Percentiles rank a stretch among this genome's conserved stretches.
These are phyloP conservation scores for Embiotoca jacksoni DNA, from an alignment of 2,113 vertebrate genomes.

Conservation along the genomic window DNA sequence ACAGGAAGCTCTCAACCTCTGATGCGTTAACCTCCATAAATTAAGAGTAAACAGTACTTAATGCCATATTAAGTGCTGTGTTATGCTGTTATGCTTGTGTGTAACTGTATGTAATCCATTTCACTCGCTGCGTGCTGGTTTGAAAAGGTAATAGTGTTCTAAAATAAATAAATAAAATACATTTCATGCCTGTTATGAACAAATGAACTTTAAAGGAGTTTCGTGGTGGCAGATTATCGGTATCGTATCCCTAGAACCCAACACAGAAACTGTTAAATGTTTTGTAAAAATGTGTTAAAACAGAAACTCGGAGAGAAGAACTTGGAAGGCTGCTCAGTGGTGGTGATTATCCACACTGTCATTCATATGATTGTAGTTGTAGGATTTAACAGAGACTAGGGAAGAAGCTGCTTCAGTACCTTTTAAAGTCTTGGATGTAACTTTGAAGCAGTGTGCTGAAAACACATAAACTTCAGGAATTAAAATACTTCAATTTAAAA, in stretches of 20 bases:
- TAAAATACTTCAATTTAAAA: not conserved
- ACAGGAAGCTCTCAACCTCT: conserved; percentile 71
- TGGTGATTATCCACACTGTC: too few relatives aligned
- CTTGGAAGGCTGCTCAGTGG: too few relatives aligned
- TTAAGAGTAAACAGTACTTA: conserved; percentile 29
- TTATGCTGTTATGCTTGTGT: not conserved
- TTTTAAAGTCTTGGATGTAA: not conserved
- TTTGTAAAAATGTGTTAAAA: not conserved
- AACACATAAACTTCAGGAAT: not conserved
- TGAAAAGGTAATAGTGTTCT: not conserved
- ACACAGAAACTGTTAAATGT: not conserved
- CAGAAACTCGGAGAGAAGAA: too few relatives aligned
- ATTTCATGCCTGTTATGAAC: too few relatives aligned
- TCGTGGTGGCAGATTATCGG: not conserved
- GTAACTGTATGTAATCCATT: not conserved
- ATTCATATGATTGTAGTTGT: too few relatives aligned
- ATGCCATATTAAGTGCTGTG: conserved; percentile 39
- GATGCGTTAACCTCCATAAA: conserved; percentile 58
- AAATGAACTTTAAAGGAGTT: too few relatives aligned
- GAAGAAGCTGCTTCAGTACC: not conserved
- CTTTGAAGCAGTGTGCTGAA: not conserved
- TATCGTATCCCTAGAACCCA: too few relatives aligned
- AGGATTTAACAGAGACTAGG: not conserved
- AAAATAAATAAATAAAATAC: too few relatives aligned
- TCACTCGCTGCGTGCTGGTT: not conserved